Base-by-base conservation (phyloP, 2,888 invertebrate species). In the Drosophila yooni region DNA sequence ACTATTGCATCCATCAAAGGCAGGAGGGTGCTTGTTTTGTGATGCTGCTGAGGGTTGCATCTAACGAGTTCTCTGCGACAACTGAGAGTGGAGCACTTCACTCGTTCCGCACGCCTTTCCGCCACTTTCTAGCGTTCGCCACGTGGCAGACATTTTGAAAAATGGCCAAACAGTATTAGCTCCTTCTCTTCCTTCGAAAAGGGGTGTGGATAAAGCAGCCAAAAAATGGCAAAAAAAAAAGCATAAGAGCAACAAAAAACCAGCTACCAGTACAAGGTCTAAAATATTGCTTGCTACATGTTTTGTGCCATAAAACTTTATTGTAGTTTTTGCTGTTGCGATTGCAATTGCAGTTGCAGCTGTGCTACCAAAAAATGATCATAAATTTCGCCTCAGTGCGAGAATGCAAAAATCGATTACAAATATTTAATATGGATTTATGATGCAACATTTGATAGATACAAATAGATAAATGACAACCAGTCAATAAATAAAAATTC, bases 151-250 rank as follows among this genome's bases (percentile, higher is more conserved):
- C 76, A 74, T 87, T 83, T 81, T 89, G 91, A 87, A 90, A 87
- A 89, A 90, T 87, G 76, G 74, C 79, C 89, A 90, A 90, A 76
- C 89, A 79, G 89, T 90, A 89, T 89, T 87, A 90, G 91, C 89
- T 79, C 77, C 75, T 72, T 51, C 74, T 76, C 69, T 34, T 52
- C 33, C 5, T 29, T 0, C 21, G 10, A 25, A 29, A 10, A 4
- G 25, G n/a, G 31, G 29, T 29, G 21, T 40, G 29, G 34, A 6
- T 18, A 18, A 51, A 29, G 29, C 29, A 51, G 51, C 33, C 33
- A 33, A 33, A 33, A 33, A 15, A 21, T 57, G 27, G 25, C 8
- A 18, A 27, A 54, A 27, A 36, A 36, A 46, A 59, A 46, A 68
- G 43, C 11, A 43, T 1, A 43, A 43, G 21, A 11, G 11, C 21